Conservation (phyloP, 2,888 invertebrate species). For the Dasysyrphus tricinctus region DNA sequence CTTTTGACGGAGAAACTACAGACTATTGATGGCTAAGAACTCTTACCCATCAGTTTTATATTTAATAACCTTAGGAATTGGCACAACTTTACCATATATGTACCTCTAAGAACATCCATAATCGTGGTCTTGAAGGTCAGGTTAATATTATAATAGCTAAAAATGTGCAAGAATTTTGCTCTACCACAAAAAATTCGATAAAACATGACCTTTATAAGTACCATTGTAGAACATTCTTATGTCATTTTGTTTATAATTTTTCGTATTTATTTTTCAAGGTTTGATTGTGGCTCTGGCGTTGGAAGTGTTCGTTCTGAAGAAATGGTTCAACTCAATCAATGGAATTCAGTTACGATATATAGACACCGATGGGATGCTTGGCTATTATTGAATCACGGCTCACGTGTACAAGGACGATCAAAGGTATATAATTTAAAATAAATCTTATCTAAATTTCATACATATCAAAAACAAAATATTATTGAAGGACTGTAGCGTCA, state of each 20-base stretch:
- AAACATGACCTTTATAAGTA: too few relatives aligned
- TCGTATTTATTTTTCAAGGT: slow-evolving; percentile 85
- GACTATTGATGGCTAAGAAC: too few relatives aligned
- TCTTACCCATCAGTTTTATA: too few relatives aligned
- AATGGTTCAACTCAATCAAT: slow-evolving; percentile 92
- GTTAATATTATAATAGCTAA: too few relatives aligned
- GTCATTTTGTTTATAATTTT: background rate
- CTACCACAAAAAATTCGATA: too few relatives aligned
- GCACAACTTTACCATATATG: too few relatives aligned
- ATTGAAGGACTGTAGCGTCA: background rate
- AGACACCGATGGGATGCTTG: slow-evolving; percentile 97
- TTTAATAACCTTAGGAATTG: too few relatives aligned
- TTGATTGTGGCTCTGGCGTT: slow-evolving; percentile 97
- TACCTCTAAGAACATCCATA: too few relatives aligned
- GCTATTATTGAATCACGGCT: slow-evolving; percentile 94
- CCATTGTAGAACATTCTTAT: slow-evolving; percentile 14
- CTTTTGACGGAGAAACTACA: too few relatives aligned
- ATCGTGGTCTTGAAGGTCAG: too few relatives aligned
- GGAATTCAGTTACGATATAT: slow-evolving; percentile 95
- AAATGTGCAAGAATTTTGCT: too few relatives aligned
- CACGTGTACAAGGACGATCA: slow-evolving; percentile 93
- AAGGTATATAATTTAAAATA: slow-evolving; percentile 85
- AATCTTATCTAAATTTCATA: background rate
- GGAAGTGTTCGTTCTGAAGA: slow-evolving; percentile 94
- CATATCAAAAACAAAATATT: background rate